Evolutionary conservation across 2,113 vertebrate genomes (phyloP).

Genomic region (Paratilapia polleni): DNA sequence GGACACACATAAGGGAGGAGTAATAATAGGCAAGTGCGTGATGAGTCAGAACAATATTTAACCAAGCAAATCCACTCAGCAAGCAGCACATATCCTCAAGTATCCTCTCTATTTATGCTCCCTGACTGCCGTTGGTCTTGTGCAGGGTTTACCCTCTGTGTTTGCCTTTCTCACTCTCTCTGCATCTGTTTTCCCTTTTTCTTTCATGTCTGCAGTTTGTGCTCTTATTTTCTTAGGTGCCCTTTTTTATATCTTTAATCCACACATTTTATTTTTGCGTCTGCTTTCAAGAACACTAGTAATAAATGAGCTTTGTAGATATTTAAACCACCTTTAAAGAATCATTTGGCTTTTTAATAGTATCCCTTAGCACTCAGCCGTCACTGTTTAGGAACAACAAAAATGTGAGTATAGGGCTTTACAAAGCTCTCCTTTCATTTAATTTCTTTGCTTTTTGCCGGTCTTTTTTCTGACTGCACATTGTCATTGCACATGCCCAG

Average conservation of each 20-base stretch:
- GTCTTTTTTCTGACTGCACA: not conserved
- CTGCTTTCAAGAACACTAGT: not conserved
- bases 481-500: conserved; percentile 16
- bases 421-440: not conserved
- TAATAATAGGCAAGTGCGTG: conserved; percentile 33
- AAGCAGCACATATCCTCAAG: conserved; percentile 40
- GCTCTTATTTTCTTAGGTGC: not conserved
- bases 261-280: not conserved
- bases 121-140: not conserved
- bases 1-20: conserved; percentile 4
- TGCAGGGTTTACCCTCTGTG: not conserved
- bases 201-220: not conserved
- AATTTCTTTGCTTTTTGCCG: not conserved
- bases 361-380: not conserved
- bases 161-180: conserved; percentile 38
- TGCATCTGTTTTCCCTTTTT: not conserved
- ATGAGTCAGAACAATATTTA: conserved; percentile 56
- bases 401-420: not conserved
- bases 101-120: conserved; percentile 43
- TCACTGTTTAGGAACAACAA: not conserved
- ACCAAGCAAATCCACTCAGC: conserved; percentile 49
- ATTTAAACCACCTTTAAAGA: not conserved
- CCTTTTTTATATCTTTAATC: not conserved
- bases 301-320: not conserved
- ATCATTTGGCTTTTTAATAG: not conserved